A percentile compares a stretch with the other conserved stretches of the same genome.
Evolutionary conservation across 1,140 invertebrate species (phyloP).

Genomic region (Caerostris darwini): DNA sequence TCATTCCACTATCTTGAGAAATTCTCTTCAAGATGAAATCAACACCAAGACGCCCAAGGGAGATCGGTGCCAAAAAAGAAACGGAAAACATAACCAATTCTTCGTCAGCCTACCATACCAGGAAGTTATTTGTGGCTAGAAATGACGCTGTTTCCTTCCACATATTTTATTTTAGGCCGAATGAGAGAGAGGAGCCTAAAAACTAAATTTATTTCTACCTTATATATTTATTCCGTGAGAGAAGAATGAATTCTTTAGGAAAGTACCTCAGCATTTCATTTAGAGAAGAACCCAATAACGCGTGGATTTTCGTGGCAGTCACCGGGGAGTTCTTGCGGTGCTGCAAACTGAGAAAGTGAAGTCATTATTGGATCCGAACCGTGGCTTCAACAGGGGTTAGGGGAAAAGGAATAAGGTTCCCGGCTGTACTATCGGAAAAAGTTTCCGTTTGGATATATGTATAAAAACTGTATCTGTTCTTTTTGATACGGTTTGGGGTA

Average conservation of each 20-base stretch:
- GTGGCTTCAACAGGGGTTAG: constrained; percentile 15
- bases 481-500: not conserved
- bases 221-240: constrained; percentile 57
- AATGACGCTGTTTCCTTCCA: constrained; percentile 55
- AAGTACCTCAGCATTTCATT: constrained; percentile 33
- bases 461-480: constrained; percentile 22
- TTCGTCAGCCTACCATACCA: constrained; percentile 45
- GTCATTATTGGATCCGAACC: constrained; percentile 45
- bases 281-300: constrained; percentile 45
- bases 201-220: too few relatives aligned
- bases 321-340: not conserved
- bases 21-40: not conserved
- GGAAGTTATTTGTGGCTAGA: constrained; percentile 54
- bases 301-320: not conserved
- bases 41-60: constrained; percentile 17
- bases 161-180: constrained; percentile 45
- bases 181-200: too few relatives aligned
- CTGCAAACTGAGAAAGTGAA: constrained; percentile 24
- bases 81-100: constrained; percentile 51
- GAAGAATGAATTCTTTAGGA: not conserved
- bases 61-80: not conserved
- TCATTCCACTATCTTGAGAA: not conserved
- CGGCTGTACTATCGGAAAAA: constrained; percentile 27
- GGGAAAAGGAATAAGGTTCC: constrained; percentile 10
- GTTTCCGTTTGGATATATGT: constrained; percentile 38